Base-by-base conservation (phyloP, 2,888 invertebrate genomes). In the Aporophyla lueneburgensis region DNA sequence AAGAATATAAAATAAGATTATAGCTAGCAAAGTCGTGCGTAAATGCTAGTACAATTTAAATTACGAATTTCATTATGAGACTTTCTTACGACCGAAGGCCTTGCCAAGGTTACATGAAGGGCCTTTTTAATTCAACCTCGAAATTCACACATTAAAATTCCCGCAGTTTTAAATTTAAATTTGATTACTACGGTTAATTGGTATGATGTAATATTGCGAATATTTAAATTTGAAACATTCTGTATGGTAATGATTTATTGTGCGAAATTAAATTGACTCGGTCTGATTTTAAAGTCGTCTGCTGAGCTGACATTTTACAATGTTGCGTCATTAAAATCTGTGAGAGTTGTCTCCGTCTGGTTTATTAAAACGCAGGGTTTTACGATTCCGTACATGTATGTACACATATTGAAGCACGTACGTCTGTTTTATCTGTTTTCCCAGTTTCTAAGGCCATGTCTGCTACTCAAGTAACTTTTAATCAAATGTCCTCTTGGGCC, bases 231-330 rank as follows among this genome's bases (percentile, higher is more conserved):
- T 33, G 14, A 24, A 65, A 46, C 54, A 53, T 77, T 19, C 24
- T 58, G 27, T 54, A 5, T 49, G 27, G 65, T 59, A 59, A 69
- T 66, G 59, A 80, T 24, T 33, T 43, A 77, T 14, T 49, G 49
- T 51, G 33, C 43, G 4, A 71, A 61, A 68, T 53, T 51, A 73
- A 70, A 67, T 54, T 16, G 24, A 27, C 59, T 54, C 12, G 27
- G 12, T 73, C 58, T 70, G 51, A 70, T 73, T 46, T 46, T 58
- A 73, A 67, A 62, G 43, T 27, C 33, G 49, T 69, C 58, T 62
- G 62, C 66, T 62, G 53, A 80, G 16, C 62, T 81, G 85, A 74
- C 70, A 73, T 80, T 81, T 73, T 73, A 71, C 67, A 84, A 59
- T 54, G 66, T 73, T 73, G 53, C 66, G 33, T 70, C 61, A 80